Evolutionary conservation across 2,113 vertebrate species (phyloP), one percentile per base, ranked within the genome.

Genomic region (Apaloderma vittatum): DNA sequence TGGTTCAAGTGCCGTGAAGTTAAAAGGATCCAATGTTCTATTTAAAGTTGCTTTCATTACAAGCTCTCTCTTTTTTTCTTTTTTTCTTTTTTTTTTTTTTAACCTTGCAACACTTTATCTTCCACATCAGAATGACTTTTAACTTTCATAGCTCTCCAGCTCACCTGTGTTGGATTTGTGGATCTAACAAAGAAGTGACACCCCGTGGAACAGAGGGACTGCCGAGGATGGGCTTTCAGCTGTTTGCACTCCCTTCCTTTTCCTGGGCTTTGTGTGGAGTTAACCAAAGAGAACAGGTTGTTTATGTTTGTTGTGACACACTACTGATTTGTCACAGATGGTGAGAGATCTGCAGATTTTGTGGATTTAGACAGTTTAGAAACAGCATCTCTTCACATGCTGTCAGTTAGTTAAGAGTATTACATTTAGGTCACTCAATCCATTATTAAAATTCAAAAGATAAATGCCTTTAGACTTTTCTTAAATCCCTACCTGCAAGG

Each of bases 11-110:
- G 48, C 48, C 32, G 4, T 15, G 67, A 89, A 89, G 73, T 67
- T 94, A 65, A 82, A 87, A 93, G 73, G 82, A 93, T 36, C 73
- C 91, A 85, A 61, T 93, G 66, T 78, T 94, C 83, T 89, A 37
- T 95, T 94, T 96, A 52, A 91, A 89, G 61, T 21, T 71, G 58
- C 82, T 87, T 96, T 92, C 76, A 10, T 81, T 89, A 86, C 32
- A 75, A 51, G 48, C 68, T 72, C n/a, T 34, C 3, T 32, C 4
- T 37, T 9, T 48, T 36, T 40, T 46, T 11, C 24, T 36, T 32
- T 30, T 15, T 6, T 11, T 10, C 21, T 23, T 14, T 20, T 73
- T 46, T 17, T 17, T 58, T 68, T 37, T 22, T 71, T 66, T 13
- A 66, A 29, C 49, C 24, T 80, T 75, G 26, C 55, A 65, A 3